Evolutionary conservation across 2,113 vertebrate species (phyloP), one percentile per base, ranked within the genome.

Genomic region (Trichechus manatus): DNA sequence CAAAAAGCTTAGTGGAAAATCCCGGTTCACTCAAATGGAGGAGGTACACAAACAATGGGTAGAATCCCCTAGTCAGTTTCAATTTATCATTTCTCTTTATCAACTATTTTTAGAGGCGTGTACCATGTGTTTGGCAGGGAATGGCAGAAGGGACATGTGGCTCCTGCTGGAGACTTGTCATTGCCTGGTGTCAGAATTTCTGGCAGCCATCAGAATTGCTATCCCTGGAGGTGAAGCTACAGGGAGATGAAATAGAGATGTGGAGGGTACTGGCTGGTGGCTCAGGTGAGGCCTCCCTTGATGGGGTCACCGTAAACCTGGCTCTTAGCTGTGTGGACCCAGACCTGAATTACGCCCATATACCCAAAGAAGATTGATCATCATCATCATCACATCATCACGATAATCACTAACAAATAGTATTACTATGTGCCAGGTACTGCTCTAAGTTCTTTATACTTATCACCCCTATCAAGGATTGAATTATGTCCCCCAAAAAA

Each of bases 1-100:
- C 80, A 93, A 80, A 97, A 96, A 90, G 39, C 94, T 91, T 79
- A 36, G 61, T 93, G 53, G 84, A 78, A 96, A 97, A 89, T 15
- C 53, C 59, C 77, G 44, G 66, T 23, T 92, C 72, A 63, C 74
- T 63, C 31, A 50, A 94, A 92, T 56, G 39, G 20, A 96, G 79
- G 33, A 96, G 75, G 82, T 20, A 64, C 50, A 44, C 25, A 83
- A 80, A 94, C 61, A 96, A 87, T 47, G 61, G 23, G 47, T 82
- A 92, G 85, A 91, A 80, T 61, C 83, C 39, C 70, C 74, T 39
- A 86, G 88, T 93, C 33, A 29, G 59, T 86, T 80, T 86, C 94
- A 74, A 94, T 91, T 91, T 59, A 86, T 80, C 85, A 77, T 33
- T 70, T 92, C 85, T 27, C 7, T 20, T 91, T 89, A 95, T 83